A percentile compares a stretch with the other conserved stretches of the same genome.
phyloP scores from a whole-genome alignment of 1,140 invertebrate species.

The Drosophila oshimai region DNA sequence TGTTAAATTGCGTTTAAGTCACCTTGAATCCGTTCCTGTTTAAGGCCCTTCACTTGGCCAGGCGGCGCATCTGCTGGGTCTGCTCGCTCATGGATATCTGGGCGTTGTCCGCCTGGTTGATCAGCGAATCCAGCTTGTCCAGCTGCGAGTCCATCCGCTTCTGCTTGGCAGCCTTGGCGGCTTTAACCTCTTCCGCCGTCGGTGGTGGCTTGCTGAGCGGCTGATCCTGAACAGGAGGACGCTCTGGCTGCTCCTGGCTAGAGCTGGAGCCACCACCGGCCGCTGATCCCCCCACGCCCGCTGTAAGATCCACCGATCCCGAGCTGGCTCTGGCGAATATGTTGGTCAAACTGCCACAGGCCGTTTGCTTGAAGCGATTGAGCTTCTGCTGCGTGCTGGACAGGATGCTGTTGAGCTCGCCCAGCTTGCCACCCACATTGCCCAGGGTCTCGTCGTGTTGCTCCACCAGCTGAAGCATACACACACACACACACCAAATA shows the following conservation, averaged over 20 bases:
- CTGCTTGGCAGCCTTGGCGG: constrained; percentile 83
- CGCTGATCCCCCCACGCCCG: constrained; percentile 13
- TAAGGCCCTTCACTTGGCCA: constrained; percentile 84
- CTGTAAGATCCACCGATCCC: constrained; percentile 63
- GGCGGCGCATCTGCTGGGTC: constrained; percentile 88
- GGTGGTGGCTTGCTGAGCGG: constrained; percentile 73
- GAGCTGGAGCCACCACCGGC: not conserved
- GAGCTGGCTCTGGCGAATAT: constrained; percentile 71
- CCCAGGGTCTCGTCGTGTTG: constrained; percentile 88
- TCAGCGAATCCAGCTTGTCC: constrained; percentile 86
- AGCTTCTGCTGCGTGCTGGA: constrained; percentile 93
- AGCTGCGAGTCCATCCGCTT: constrained; percentile 86
- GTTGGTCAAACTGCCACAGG: constrained; percentile 68
- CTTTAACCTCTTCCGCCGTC: constrained; percentile 64
- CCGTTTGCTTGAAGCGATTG: constrained; percentile 90
- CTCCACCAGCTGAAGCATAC: constrained; percentile 87
- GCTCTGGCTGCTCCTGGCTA: constrained; percentile 63
- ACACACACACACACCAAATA: no score
- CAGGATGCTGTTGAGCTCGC: constrained; percentile 91
- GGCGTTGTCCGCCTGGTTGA: constrained; percentile 87
- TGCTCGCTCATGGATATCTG: constrained; percentile 87
- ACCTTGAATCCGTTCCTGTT: not conserved
- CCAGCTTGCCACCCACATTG: constrained; percentile 89
- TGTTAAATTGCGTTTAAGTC: no score
- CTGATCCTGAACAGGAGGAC: constrained; percentile 82